These are phyloP conservation scores for Meloidogyne exigua DNA, from an alignment of 1,140 invertebrate genomes.

Conservation along the genomic window DNA sequence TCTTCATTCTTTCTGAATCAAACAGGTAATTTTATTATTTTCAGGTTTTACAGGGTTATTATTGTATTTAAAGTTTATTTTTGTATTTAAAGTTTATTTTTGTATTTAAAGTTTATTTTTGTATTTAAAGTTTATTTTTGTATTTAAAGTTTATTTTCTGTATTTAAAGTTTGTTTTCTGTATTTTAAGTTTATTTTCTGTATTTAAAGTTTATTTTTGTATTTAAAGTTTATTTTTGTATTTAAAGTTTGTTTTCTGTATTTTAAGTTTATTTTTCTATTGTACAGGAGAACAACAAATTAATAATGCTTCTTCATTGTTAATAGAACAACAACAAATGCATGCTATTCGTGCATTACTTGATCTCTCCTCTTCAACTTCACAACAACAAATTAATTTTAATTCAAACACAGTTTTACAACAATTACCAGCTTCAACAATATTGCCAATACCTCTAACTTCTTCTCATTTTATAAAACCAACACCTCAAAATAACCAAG, in stretches of 20 bases:
- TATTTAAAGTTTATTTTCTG: not conserved
- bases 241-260: not conserved
- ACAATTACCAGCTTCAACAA: not conserved
- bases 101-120: not conserved
- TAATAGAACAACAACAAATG: constrained; percentile 21
- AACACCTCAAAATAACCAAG: not conserved
- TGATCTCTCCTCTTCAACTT: constrained; percentile 8
- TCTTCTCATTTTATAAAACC: not conserved
- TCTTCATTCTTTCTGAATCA: not conserved
- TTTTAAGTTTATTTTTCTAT: not conserved
- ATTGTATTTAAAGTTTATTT: not conserved
- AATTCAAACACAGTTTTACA: not conserved
- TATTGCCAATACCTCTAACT: not conserved
- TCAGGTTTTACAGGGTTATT: not conserved
- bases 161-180: not conserved
- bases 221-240: not conserved
- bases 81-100: not conserved
- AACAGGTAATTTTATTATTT: not conserved
- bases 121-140: not conserved
- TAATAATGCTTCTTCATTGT: not conserved
- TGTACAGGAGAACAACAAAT: constrained; percentile 3
- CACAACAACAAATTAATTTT: not conserved
- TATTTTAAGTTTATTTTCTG: not conserved
- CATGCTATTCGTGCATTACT: constrained; percentile 20
- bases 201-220: not conserved